phyloP scores from a whole-genome alignment of 2,797 vertebrate species.

The Enteromius argenteus region DNA sequence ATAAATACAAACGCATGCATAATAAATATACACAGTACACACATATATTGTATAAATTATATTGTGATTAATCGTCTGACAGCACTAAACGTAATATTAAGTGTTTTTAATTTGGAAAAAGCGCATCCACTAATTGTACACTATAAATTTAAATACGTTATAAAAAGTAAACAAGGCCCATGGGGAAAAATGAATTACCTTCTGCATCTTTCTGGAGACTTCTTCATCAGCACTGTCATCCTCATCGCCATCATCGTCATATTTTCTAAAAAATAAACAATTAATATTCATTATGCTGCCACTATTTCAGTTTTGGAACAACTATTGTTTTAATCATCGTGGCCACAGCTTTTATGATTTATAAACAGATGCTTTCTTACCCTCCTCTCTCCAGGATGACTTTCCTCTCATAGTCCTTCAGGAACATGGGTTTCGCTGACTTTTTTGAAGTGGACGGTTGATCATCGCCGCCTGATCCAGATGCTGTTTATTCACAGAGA shows the following conservation, averaged over 20 bases:
- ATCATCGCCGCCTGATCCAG: constrained; percentile 56
- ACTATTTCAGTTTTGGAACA: not conserved
- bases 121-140: not conserved
- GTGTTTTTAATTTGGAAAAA: not conserved
- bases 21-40: not conserved
- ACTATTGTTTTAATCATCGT: not conserved
- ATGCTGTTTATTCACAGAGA: constrained; percentile 49
- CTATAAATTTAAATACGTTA: not conserved
- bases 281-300: not conserved
- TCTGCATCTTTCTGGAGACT: constrained; percentile 63
- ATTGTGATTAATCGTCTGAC: too few relatives aligned
- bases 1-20: too few relatives aligned
- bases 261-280: constrained; percentile 72
- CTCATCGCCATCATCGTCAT: constrained; percentile 69
- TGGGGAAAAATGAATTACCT: constrained; percentile 63
- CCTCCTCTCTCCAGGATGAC: constrained; percentile 90
- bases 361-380: constrained; percentile 68
- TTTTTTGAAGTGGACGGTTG: constrained; percentile 75
- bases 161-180: not conserved
- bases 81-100: not conserved
- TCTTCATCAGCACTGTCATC: constrained; percentile 74
- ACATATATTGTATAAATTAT: too few relatives aligned
- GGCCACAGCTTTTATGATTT: not conserved
- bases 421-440: constrained; percentile 83
- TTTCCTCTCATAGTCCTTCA: constrained; percentile 91